Base-by-base conservation (phyloP, 2,113 vertebrate genomes). In the Rattus rattus region DNA sequence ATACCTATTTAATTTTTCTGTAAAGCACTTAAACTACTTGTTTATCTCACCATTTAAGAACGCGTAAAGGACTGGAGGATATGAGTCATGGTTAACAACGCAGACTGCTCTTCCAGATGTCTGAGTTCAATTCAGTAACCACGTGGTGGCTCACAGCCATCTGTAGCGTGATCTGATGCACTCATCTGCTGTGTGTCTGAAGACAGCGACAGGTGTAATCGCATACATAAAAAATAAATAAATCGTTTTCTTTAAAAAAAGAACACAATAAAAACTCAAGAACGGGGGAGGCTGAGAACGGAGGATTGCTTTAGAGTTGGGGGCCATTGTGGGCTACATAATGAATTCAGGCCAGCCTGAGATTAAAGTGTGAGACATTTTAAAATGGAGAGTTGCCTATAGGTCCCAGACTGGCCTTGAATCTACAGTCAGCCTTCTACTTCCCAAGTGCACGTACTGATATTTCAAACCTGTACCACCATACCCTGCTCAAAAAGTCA, bases 1-100 rank as follows among this genome's bases (percentile, higher is more conserved):
- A 77, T 91, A 79, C 28, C n/a, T 63, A 63, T 88, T 86, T 93
- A 39, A 39, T 93, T 90, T n/a, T 96, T 92, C 79, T 72, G 59
- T 90, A 94, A 95, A 85, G 49, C 9, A 85, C 65, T 88, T 72
- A 85, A 85, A 90, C 13, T 24, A 59, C 61, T 61, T 95, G 22
- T 80, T 93, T 95, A 69, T 0, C 24, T 17, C 33, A 52, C 47
- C 24, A 16, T 61, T 92, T 85, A 91, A 88, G 2, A 69, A 69
- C 67, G 30, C 30, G 67, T 33, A 69, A 69, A 69, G 30, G 12
- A 7, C 67, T 69, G 67, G 67, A 36, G 30, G 30, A 16, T 13
- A 69, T 69, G 67, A 69, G 13, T 69, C 67, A 69, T 30, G 0
- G 30, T 69, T 36, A 36, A 69, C 30, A 33, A 36, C 63, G 7